These are phyloP conservation scores for Spodoptera exigua DNA, from an alignment of 2,888 invertebrate genomes.

Conservation along the genomic window DNA sequence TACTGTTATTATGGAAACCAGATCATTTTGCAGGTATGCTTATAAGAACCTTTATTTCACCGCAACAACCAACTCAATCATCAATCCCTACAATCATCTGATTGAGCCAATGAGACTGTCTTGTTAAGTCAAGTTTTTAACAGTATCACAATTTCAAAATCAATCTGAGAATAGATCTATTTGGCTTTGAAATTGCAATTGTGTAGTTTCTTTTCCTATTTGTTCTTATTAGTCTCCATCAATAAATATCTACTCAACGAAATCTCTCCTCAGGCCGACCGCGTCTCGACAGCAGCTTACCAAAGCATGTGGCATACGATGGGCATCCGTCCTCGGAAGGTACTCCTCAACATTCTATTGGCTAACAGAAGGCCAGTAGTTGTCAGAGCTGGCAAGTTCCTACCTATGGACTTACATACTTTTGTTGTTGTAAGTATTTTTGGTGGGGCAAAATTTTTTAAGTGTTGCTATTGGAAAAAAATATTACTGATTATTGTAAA, in stretches of 20 bases:
- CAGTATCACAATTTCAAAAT: no score
- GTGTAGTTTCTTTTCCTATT: no score
- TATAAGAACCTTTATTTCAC: background rate
- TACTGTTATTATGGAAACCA: constrained; percentile 84
- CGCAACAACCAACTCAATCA: no score
- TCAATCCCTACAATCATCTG: no score
- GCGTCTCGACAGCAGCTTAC: constrained; percentile 80
- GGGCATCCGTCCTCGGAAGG: constrained; percentile 71
- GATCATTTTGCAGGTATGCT: constrained; percentile 78
- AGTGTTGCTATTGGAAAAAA: background rate
- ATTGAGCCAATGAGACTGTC: no score
- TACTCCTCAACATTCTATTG: constrained; percentile 73
- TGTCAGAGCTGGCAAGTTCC: constrained; percentile 76
- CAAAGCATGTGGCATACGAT: constrained; percentile 76
- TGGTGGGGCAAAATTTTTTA: background rate
- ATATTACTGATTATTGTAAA: background rate
- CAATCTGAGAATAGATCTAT: no score
- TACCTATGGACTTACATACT: constrained; percentile 80
- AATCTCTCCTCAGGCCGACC: constrained; percentile 72
- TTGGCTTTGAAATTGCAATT: no score
- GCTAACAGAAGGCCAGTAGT: constrained; percentile 68
- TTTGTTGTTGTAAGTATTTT: constrained; percentile 71
- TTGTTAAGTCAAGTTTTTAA: no score
- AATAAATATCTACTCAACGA: no score
- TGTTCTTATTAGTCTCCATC: no score